Evolutionary conservation across 1,140 invertebrate genomes (phyloP).

Genomic region (Drosophila nigromelanica): DNA sequence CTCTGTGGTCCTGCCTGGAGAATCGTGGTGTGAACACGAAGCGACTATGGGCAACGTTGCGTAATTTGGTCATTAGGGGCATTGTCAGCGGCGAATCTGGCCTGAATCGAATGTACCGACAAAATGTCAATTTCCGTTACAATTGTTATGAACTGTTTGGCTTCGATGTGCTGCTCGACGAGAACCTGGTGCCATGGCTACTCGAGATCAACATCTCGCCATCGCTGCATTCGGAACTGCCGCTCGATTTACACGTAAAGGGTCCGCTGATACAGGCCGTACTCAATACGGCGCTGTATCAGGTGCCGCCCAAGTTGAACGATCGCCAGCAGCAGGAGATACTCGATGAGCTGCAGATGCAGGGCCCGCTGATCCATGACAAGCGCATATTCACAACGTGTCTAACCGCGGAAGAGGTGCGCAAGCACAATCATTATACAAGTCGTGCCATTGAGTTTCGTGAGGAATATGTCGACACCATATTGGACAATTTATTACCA

Average conservation of each 20-base stretch:
- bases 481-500: constrained; percentile 91
- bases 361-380: constrained; percentile 87
- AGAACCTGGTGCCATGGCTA: constrained; percentile 95
- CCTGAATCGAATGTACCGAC: constrained; percentile 88
- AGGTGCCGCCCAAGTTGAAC: constrained; percentile 85
- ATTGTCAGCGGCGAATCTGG: constrained; percentile 91
- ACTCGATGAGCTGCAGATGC: constrained; percentile 83
- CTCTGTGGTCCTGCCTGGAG: constrained; percentile 90
- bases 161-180: constrained; percentile 92
- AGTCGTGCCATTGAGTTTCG: constrained; percentile 86
- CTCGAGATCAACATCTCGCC: constrained; percentile 99
- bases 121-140: constrained; percentile 90
- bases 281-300: constrained; percentile 96
- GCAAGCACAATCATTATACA: constrained; percentile 87
- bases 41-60: constrained; percentile 91
- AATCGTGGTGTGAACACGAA: constrained; percentile 90
- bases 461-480: constrained; percentile 89
- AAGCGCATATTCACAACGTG: constrained; percentile 88
- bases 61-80: constrained; percentile 93
- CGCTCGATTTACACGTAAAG: constrained; percentile 97
- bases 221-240: constrained; percentile 95
- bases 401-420: constrained; percentile 87
- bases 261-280: constrained; percentile 94
- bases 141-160: constrained; percentile 93
- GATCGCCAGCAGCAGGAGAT: constrained; percentile 84